phyloP scores from a whole-genome alignment of 2,888 invertebrate genomes.

The Panorpa germanica region DNA sequence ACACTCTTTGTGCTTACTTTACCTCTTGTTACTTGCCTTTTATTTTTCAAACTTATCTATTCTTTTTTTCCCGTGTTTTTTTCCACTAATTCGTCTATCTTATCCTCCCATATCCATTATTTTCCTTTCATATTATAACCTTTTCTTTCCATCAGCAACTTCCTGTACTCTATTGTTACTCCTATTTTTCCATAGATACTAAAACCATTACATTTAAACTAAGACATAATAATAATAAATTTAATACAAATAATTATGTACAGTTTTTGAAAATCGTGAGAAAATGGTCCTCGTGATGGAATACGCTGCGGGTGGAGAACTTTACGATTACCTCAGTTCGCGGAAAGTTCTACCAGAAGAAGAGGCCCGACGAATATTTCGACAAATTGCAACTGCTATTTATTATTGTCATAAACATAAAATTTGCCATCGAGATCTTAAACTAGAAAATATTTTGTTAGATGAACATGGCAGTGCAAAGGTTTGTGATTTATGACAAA shows the following conservation, averaged over 20 bases:
- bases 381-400: slow-evolving; percentile 91
- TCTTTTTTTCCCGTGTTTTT: neutral
- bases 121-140: neutral
- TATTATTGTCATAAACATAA: slow-evolving; percentile 98
- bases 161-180: no score
- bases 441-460: slow-evolving; percentile 84
- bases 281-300: slow-evolving; percentile 99
- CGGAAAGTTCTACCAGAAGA: slow-evolving; percentile 78
- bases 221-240: no score
- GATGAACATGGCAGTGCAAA: slow-evolving; percentile 91
- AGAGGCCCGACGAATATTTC: slow-evolving; percentile 85
- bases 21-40: neutral
- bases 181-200: no score
- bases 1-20: neutral
- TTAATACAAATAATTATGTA: slow-evolving; percentile 23
- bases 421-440: slow-evolving; percentile 91
- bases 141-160: no score
- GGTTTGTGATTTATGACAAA: slow-evolving; percentile 28
- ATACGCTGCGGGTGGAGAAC: slow-evolving; percentile 94
- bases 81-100: neutral
- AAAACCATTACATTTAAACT: no score
- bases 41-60: slow-evolving; percentile 2
- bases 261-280: slow-evolving; percentile 98
- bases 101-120: neutral
- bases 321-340: slow-evolving; percentile 91